phyloP scores from a whole-genome alignment of 1,140 invertebrate species.

The Polypedilum vanderplanki region DNA sequence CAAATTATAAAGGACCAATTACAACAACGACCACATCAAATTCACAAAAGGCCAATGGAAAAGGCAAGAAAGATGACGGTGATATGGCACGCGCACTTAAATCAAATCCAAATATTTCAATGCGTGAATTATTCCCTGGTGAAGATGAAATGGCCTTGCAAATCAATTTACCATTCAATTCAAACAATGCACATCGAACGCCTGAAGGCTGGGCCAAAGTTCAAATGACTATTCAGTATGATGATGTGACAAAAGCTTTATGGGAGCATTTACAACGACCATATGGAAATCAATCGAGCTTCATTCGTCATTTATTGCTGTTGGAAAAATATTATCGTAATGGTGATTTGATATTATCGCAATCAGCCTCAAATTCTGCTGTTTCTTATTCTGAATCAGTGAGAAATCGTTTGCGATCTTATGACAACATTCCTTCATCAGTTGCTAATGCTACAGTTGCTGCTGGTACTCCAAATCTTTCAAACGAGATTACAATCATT shows the following conservation, averaged over 20 bases:
- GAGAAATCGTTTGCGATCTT: conserved; percentile 66
- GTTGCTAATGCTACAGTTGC: conserved; percentile 39
- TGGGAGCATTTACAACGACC: conserved; percentile 76
- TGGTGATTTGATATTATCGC: conserved; percentile 64
- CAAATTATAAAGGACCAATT: conserved; percentile 31
- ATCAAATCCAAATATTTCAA: conserved; percentile 69
- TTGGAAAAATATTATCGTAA: conserved; percentile 72
- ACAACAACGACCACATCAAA: conserved; percentile 35
- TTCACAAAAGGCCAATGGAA: conserved; percentile 36
- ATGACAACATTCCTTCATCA: conserved; percentile 52
- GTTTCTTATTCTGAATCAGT: conserved; percentile 70
- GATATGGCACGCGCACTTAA: conserved; percentile 50
- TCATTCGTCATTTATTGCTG: conserved; percentile 69
- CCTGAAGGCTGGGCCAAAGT: conserved; percentile 77
- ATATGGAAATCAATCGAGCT: conserved; percentile 77
- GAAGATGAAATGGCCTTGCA: conserved; percentile 72
- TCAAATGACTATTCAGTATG: conserved; percentile 68
- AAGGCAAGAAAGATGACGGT: conserved; percentile 38
- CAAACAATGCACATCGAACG: conserved; percentile 44
- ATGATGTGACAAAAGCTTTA: conserved; percentile 66
- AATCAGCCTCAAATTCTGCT: conserved; percentile 63
- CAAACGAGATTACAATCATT: neutral
- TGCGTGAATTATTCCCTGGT: conserved; percentile 69
- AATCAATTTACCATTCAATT: conserved; percentile 47
- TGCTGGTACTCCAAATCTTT: conserved; percentile 34